Base-by-base conservation (phyloP, 1,140 invertebrate genomes). In the Schmidtea mediterranea region DNA sequence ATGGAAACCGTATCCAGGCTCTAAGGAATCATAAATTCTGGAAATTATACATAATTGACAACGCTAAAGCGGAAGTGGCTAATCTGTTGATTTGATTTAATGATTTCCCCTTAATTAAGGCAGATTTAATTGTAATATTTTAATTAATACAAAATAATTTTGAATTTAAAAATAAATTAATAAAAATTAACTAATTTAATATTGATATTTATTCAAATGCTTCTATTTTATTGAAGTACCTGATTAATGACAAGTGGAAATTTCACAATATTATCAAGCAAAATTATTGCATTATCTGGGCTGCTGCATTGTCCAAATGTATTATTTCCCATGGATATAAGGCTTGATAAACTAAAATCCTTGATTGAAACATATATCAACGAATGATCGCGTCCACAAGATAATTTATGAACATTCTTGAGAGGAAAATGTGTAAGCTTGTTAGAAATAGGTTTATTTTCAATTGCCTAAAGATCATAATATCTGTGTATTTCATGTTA, bases 281-380 rank as follows among this genome's bases (percentile, higher is more conserved):
- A 52, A 57, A 81, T 84, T 46, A 77, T 67, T 18, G 72, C 59
- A 54, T 87, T 75, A 54, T 89, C 75, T 49, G 68, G 68, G 43
- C 84, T 67, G 0, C 82, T 84, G 67, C 87, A 94, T 62, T 94
- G 87, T 10, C 87, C 87, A 66, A 80, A 87, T 0, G 75, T 71
- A 72, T 94, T 94, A 59, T 86, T 84, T 15, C 87, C 87, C 53
- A 89, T 62, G 36, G 78, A 74, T 56, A 77, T 89, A 1, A 84
- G 70, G 63, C 51, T 19, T 59, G 13, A 12, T 24, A 50, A 9
- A 24, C 2, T 19, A 21, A 45, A 19, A 8, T 21, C 22, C 22
- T 45, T 21, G 22, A 21, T 19, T 32, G 10, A 6, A 32, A 3
- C 26, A 32, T 32, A 32, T 13, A 45, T 45, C 6, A 24, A 8